Conservation (phyloP, 2,113 vertebrate species). For the Albula goreensis region DNA sequence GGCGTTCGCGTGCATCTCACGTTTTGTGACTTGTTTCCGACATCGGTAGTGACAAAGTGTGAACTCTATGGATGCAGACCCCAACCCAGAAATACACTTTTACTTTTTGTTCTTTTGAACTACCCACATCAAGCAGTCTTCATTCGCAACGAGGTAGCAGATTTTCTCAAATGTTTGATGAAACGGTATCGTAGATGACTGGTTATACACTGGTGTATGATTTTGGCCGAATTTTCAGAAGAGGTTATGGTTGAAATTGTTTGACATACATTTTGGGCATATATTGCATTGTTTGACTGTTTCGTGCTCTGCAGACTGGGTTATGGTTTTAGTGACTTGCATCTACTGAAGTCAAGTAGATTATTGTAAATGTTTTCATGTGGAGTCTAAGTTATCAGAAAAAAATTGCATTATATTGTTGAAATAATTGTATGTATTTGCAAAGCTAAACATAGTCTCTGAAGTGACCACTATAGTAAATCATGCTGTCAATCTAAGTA, state of each 20-base stretch:
- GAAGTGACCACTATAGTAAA: not conserved
- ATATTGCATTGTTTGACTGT: not conserved
- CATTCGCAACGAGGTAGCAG: not conserved
- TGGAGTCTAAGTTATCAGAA: not conserved
- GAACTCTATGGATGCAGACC: not conserved
- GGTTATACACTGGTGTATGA: not conserved
- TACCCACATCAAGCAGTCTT: constrained; percentile 7
- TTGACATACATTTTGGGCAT: not conserved
- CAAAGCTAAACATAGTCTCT: not conserved
- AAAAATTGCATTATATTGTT: no score
- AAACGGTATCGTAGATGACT: not conserved
- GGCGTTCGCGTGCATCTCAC: not conserved
- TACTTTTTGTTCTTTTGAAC: constrained; percentile 8
- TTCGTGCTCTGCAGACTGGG: not conserved
- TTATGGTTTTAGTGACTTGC: not conserved
- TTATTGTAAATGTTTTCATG: not conserved
- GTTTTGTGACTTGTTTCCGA: not conserved
- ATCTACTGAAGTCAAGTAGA: not conserved
- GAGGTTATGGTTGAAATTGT: not conserved
- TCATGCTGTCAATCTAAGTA: not conserved
- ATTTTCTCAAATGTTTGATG: not conserved
- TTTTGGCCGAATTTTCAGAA: not conserved
- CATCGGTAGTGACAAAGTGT: not conserved
- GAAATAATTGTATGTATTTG: not conserved
- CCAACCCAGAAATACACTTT: not conserved